A percentile compares a stretch with the other conserved stretches of the same genome.
Evolutionary conservation across 2,888 invertebrate species (phyloP).

Genomic region (Tholera decimalis): DNA sequence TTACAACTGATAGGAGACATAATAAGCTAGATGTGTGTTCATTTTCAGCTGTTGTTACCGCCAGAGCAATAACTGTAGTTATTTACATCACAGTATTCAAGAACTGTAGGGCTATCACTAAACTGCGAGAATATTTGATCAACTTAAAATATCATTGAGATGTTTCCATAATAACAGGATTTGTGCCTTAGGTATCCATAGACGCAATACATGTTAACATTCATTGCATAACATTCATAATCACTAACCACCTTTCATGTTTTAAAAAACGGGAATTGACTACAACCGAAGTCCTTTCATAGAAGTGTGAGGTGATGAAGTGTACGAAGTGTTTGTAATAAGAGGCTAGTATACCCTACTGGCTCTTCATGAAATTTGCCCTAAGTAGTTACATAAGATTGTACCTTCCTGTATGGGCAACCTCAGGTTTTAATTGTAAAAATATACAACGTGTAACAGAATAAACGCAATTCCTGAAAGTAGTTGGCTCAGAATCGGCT

Average conservation of each 20-base stretch:
- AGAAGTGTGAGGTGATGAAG: too few species aligned
- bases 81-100: conserved; percentile 71
- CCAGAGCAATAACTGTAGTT: conserved; percentile 66
- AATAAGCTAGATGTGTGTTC: conserved; percentile 45
- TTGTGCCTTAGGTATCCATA: neutral
- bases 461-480: too few species aligned
- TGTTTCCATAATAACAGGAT: neutral
- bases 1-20: conserved; percentile 32
- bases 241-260: neutral
- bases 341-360: too few species aligned
- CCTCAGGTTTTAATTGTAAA: too few species aligned
- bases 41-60: conserved; percentile 37
- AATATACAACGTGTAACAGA: too few species aligned
- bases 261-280: neutral
- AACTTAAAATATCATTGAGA: neutral
- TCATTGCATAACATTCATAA: too few species aligned
- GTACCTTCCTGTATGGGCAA: too few species aligned
- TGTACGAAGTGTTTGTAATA: too few species aligned
- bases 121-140: neutral
- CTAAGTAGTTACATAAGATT: too few species aligned
- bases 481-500: too few species aligned
- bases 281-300: too few species aligned
- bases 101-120: conserved; percentile 62
- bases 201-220: neutral
- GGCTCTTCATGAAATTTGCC: too few species aligned